Evolutionary conservation across 2,113 vertebrate genomes (phyloP).

Genomic region (Grammomys surdaster): DNA sequence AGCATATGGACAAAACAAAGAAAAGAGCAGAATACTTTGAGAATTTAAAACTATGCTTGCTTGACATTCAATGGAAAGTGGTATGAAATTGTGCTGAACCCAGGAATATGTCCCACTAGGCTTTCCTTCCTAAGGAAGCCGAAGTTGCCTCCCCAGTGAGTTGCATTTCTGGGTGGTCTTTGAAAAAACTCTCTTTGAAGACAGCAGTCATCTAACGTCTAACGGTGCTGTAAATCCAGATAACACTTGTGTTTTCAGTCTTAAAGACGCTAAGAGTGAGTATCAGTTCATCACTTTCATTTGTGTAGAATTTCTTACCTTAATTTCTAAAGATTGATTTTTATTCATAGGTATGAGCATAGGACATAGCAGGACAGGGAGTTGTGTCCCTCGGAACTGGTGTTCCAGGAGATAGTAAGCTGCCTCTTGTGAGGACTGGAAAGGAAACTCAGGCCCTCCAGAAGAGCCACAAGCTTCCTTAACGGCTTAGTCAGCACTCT

Average conservation of each 20-base stretch:
- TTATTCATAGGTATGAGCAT: background rate
- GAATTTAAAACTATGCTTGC: slow-evolving; percentile 20
- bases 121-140: slow-evolving; percentile 37
- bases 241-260: slow-evolving; percentile 46
- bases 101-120: slow-evolving; percentile 3
- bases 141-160: slow-evolving; percentile 61
- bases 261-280: slow-evolving; percentile 54
- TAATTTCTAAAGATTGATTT: background rate
- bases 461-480: background rate
- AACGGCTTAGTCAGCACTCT: background rate
- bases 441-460: background rate
- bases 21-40: background rate
- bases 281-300: slow-evolving; percentile 41
- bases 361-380: too few relatives aligned
- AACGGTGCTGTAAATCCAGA: slow-evolving; percentile 58
- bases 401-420: too few relatives aligned
- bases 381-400: background rate
- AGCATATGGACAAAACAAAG: background rate
- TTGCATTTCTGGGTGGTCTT: slow-evolving; percentile 79
- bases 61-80: background rate
- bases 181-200: slow-evolving; percentile 64
- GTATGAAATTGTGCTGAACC: background rate
- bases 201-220: slow-evolving; percentile 49
- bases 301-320: background rate
- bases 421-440: background rate